Base-by-base conservation (phyloP, 2,113 vertebrate species). In the Cynocephalus volans region DNA sequence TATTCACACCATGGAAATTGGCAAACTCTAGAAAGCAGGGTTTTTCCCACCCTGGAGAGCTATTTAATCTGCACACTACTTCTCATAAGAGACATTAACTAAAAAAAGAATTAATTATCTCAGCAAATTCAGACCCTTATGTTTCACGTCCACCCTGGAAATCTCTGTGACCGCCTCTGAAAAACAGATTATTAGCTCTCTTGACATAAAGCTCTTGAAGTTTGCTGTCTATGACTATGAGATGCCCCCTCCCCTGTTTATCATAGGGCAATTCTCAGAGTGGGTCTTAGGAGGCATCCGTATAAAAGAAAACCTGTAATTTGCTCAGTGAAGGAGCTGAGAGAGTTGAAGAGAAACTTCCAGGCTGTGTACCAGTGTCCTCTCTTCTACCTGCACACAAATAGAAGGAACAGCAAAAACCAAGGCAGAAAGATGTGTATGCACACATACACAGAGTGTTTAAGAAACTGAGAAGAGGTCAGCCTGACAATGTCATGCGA, bases 201-300 rank as follows among this genome's bases (percentile, higher is more conserved):
- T 56, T 65, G 54, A 75, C 60, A 87, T 65, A 90, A 89, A 81
- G 41, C 5, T 24, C 67, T 56, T 82, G 17, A 72, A 48, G 76
- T 76, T 0, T 65, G 31, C 26, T 31, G 1, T 54, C 70, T 58
- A 1, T 3, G 33, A 56, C 31, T 13, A 24, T 12, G 54, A 75
- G 81, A 48, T 56, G 31, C 26, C 33, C 33, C 70, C 33, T 85
- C 33, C 23, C 64, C 28, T 50, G 3, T 8, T 45, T 36, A 31
- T 52, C 54, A 31, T 11, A 76, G 65, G 73, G 10, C n/a, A 50
- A 3, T 70, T 33, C 24, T 28, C 56, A 1, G 56, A 72, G 28
- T 0, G 65, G 48, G 65, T 75, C 65, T 73, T 6, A 24, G 48
- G 41, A 0, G 0, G 33, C 2, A 3, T 17, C 19, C 23, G 12